phyloP scores from a whole-genome alignment of 2,797 vertebrate species.

The Falco concolor region DNA sequence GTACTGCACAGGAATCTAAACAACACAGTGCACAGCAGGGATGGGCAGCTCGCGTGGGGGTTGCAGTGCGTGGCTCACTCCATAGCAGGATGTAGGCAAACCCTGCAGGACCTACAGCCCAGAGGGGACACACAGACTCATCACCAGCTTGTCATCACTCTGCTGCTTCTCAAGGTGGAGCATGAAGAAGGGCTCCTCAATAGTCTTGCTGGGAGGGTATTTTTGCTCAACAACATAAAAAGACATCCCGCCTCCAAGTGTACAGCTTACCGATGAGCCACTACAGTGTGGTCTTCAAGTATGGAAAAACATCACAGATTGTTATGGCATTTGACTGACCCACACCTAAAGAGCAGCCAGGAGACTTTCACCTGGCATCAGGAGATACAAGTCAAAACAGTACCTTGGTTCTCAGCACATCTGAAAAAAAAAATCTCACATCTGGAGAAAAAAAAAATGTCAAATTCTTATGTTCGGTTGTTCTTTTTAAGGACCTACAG shows the following conservation, averaged over 20 bases:
- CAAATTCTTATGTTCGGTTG: background rate
- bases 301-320: background rate
- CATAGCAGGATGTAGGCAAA: background rate
- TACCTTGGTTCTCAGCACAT: background rate
- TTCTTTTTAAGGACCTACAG: background rate
- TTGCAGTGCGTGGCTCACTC: background rate
- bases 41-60: background rate
- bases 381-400: background rate
- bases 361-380: background rate
- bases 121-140: accelerated
- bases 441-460: background rate
- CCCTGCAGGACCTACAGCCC: background rate
- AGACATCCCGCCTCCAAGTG: background rate
- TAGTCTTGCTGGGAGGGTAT: background rate
- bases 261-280: background rate
- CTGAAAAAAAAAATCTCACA: background rate
- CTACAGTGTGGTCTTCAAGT: no score
- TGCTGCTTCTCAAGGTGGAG: background rate
- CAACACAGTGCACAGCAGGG: background rate
- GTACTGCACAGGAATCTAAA: background rate
- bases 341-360: background rate
- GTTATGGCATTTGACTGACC: background rate
- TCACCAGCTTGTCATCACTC: background rate
- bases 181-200: background rate
- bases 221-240: background rate